phyloP scores from a whole-genome alignment of 2,113 vertebrate species.

The Microcebus murinus region DNA sequence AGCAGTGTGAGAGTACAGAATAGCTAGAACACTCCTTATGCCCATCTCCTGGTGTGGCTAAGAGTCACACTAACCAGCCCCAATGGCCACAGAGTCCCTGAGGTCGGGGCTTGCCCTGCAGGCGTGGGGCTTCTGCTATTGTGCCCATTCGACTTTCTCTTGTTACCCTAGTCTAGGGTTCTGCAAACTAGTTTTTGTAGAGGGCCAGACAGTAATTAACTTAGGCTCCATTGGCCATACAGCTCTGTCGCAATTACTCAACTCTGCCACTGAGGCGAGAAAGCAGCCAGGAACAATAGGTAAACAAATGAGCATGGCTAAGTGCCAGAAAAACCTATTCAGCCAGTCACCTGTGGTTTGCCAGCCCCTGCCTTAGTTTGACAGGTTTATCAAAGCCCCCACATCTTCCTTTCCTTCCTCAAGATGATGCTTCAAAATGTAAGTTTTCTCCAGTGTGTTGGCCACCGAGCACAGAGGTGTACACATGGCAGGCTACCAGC shows the following conservation, averaged over 20 bases:
- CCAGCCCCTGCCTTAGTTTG: background rate
- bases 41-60: background rate
- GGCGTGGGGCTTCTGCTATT: background rate
- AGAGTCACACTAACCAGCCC: background rate
- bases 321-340: background rate
- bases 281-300: background rate
- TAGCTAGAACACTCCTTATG: background rate
- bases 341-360: background rate
- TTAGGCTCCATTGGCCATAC: background rate
- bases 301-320: background rate
- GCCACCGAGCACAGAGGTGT: background rate
- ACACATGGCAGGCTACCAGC: background rate
- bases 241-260: background rate
- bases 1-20: background rate
- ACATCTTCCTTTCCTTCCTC: background rate
- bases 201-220: background rate
- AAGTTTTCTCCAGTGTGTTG: background rate
- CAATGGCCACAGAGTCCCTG: background rate
- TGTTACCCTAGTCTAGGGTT: background rate
- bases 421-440: background rate
- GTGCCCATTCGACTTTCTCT: background rate
- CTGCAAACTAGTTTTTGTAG: background rate
- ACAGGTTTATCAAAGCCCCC: background rate
- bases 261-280: background rate
- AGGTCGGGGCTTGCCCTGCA: background rate